phyloP scores from a whole-genome alignment of 1,140 invertebrate genomes.

The Orius insidiosus region DNA sequence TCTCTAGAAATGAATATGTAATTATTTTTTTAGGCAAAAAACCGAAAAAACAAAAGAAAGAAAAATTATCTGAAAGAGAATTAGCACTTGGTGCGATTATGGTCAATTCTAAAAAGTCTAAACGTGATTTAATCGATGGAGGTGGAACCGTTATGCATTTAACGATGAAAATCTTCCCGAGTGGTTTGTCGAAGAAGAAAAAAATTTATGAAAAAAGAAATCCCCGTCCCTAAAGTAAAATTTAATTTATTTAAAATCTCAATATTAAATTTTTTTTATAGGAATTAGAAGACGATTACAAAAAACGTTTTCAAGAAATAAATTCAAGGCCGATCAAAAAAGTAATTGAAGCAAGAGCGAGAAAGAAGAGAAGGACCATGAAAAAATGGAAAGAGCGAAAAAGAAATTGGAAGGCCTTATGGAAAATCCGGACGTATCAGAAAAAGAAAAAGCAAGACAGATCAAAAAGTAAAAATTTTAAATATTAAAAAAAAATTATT shows the following conservation, averaged over 20 bases:
- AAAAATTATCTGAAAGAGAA: constrained; percentile 69
- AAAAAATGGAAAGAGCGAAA: constrained; percentile 82
- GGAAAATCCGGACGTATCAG: constrained; percentile 75
- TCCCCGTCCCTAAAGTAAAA: constrained; percentile 22
- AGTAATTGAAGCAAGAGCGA: constrained; percentile 91
- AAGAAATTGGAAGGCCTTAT: constrained; percentile 87
- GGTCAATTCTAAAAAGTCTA: constrained; percentile 66
- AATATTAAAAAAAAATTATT: constrained; percentile 22
- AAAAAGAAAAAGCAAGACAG: constrained; percentile 81
- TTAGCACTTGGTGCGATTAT: constrained; percentile 74
- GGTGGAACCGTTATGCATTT: constrained; percentile 83
- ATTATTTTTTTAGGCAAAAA: constrained; percentile 21
- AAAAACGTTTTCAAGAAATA: constrained; percentile 63
- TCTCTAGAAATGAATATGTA: not conserved
- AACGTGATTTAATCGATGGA: constrained; percentile 66
- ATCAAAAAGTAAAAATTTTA: constrained; percentile 76
- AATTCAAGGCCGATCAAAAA: constrained; percentile 94
- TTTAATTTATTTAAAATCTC: not conserved
- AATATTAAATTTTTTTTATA: constrained; percentile 22
- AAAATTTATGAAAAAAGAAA: constrained; percentile 63
- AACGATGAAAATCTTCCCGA: constrained; percentile 80
- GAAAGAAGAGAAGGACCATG: constrained; percentile 81
- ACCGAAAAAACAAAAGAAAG: constrained; percentile 35
- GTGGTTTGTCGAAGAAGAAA: constrained; percentile 94
- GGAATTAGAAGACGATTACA: constrained; percentile 53